Percentiles rank a stretch among this genome's conserved stretches.
phyloP scores from a whole-genome alignment of 2,888 invertebrate species.

The Melolontha melolontha region DNA sequence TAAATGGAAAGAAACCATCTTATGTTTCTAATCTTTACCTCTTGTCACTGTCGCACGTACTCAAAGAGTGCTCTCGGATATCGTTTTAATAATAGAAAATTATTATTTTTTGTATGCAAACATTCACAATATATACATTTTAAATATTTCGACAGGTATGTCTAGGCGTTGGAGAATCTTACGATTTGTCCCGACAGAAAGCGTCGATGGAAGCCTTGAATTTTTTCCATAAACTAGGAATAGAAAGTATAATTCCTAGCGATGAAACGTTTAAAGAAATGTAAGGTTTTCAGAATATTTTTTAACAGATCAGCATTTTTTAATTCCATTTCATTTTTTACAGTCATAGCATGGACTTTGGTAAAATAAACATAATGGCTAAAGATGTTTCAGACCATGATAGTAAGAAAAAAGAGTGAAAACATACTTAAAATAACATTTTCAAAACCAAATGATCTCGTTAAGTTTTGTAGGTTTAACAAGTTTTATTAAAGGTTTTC shows the following conservation, averaged over 20 bases:
- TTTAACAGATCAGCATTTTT: not conserved
- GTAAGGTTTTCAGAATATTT: constrained; percentile 13
- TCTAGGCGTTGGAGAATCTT: constrained; percentile 38
- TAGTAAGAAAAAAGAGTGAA: not conserved
- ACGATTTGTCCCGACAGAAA: constrained; percentile 31
- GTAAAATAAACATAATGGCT: constrained; percentile 5
- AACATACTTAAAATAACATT: not conserved
- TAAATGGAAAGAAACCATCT: too few relatives aligned
- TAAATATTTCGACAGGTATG: constrained; percentile 36
- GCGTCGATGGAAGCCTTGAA: constrained; percentile 41
- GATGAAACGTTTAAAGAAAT: constrained; percentile 28
- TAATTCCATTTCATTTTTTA: not conserved
- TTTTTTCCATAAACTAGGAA: constrained; percentile 39
- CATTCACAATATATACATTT: not conserved
- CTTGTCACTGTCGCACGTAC: too few relatives aligned
- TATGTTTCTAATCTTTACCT: too few relatives aligned
- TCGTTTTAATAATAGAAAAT: too few relatives aligned
- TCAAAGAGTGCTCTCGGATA: too few relatives aligned
- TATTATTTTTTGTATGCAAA: too few relatives aligned
- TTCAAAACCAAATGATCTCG: not conserved
- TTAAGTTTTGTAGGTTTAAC: not conserved
- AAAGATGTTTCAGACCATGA: constrained; percentile 8
- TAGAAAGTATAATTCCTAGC: constrained; percentile 25
- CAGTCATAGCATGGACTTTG: constrained; percentile 22
- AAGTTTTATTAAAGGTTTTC: too few relatives aligned